Base-by-base conservation (phyloP, 2,113 vertebrate genomes). In the Leucoraja erinaceus region DNA sequence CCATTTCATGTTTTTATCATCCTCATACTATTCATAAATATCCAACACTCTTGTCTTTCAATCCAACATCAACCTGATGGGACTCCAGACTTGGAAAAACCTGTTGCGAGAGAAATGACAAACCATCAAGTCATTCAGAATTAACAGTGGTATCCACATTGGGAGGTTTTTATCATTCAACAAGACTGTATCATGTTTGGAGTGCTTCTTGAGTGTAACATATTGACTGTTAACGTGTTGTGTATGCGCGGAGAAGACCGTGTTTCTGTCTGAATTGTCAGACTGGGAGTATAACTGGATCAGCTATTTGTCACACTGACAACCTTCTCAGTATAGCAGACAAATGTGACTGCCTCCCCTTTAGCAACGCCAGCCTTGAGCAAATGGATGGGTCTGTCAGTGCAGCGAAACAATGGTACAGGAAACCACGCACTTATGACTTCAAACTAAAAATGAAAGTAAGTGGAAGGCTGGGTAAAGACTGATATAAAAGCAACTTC, bases 241-340 rank as follows among this genome's bases (percentile, higher is more conserved):
- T 91, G 88, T 47, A 91, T 72, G 88, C 72, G 88, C 31, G 25
- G 47, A 38, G 63, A 33, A 68, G 33, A 72, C 31, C 33, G 25
- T 91, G 66, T 68, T 72, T 70, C 61, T 70, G 66, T 72, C n/a
- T 68, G 7, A 86, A 47, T 31, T 90, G 61, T 90, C 86, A 70
- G 22, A 47, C n/a, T 33, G 88, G 61, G 70, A 70, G 68, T 70
- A 70, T 70, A 68, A 66, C 33, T 25, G 16, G 31, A 72, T 38
- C 88, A 91, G 63, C 88, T 47, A 91, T 91, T 72, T 72, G 63
- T 91, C 88, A 91, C 20, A 66, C 31, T 70, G 88, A 91, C 66
- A 91, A 91, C 22, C 88, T 9, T 91, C 70, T 47, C 16, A 91
- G 68, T 72, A 66, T 20, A 72, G 22, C 20, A 47, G 88, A 91